A percentile compares a stretch with the other conserved stretches of the same genome.
These are phyloP conservation scores for Typhlichthys subterraneus DNA, from an alignment of 2,797 vertebrate species.

Conservation along the genomic window DNA sequence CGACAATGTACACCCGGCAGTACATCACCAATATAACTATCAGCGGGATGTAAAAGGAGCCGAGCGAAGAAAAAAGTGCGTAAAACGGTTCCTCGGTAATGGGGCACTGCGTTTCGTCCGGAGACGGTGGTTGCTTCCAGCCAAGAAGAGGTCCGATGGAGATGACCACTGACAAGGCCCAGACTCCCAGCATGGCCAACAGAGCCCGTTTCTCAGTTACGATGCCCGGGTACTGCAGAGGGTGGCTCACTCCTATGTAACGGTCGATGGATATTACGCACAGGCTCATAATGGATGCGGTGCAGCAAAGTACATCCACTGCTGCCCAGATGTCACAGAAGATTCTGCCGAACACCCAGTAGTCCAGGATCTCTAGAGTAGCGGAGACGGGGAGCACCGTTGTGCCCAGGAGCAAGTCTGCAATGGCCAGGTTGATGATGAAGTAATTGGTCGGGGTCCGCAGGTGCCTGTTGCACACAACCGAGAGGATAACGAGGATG, in stretches of 20 bases:
- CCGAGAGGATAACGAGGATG: slow-evolving; percentile 94
- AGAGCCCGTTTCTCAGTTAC: slow-evolving; percentile 92
- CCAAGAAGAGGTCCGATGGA: slow-evolving; percentile 95
- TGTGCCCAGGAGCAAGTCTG: slow-evolving; percentile 92
- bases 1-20: slow-evolving; percentile 93
- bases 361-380: slow-evolving; percentile 87
- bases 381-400: slow-evolving; percentile 95
- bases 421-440: slow-evolving; percentile 95
- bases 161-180: slow-evolving; percentile 91
- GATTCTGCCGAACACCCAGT: slow-evolving; percentile 93
- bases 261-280: slow-evolving; percentile 98
- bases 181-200: slow-evolving; percentile 88
- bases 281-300: slow-evolving; percentile 95
- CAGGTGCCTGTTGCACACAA: slow-evolving; percentile 95
- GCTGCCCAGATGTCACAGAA: slow-evolving; percentile 98
- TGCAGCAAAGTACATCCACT: slow-evolving; percentile 95
- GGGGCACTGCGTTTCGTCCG: slow-evolving; percentile 87
- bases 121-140: slow-evolving; percentile 94
- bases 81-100: slow-evolving; percentile 97
- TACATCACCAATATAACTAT: slow-evolving; percentile 95
- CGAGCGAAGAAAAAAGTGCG: slow-evolving; percentile 94
- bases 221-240: slow-evolving; percentile 92
- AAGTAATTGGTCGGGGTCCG: slow-evolving; percentile 97
- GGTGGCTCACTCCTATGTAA: slow-evolving; percentile 94
- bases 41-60: slow-evolving; percentile 95